Evolutionary conservation across 1,140 invertebrate species (phyloP), one percentile per base, ranked within the genome.

Genomic region (Lasioglossum albipes): DNA sequence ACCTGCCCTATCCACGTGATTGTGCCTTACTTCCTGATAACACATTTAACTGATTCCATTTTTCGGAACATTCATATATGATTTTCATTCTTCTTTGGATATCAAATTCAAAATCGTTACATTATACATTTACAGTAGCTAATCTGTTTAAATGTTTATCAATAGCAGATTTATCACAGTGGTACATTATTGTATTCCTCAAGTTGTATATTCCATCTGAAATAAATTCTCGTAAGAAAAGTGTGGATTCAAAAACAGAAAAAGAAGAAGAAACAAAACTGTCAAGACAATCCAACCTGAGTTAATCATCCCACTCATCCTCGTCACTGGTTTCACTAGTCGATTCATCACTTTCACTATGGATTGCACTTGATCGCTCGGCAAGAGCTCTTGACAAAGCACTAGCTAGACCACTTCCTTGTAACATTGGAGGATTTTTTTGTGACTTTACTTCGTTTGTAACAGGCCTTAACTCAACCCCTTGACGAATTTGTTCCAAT

Each of bases 321-420:
- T 95, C 95, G 45, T 94, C 94, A 87, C 94, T 94, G 61, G 94
- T 94, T 64, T 95, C 95, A 87, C 92, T 93, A 83, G 93, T 93
- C 49, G 95, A 94, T 67, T 95, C 94, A 79, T 95, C 95, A 80
- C 92, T 93, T 66, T 94, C 94, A 81, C 94, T 95, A 91, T 97
- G 96, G 85, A 97, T 96, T 62, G 94, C 96, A 85, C 94, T 93
- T 59, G 94, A 95, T 61, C 96, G 92, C 89, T 96, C 96, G 22
- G 96, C 95, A n/a, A 98, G 92, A 57, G 97, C 97, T 78, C 95
- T 94, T 4, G 96, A 96, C 76, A 98, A 93, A 7, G 97, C 97
- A 59, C 95, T 96, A n/a, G 97, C 97, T 69, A 98, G 93, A 59
- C 96, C 96, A 84, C 94, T 27, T 27, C 27, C 94, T 79, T 93